A percentile compares a stretch with the other conserved stretches of the same genome.
phyloP scores from a whole-genome alignment of 1,140 invertebrate species.

The Halictus rubicundus region DNA sequence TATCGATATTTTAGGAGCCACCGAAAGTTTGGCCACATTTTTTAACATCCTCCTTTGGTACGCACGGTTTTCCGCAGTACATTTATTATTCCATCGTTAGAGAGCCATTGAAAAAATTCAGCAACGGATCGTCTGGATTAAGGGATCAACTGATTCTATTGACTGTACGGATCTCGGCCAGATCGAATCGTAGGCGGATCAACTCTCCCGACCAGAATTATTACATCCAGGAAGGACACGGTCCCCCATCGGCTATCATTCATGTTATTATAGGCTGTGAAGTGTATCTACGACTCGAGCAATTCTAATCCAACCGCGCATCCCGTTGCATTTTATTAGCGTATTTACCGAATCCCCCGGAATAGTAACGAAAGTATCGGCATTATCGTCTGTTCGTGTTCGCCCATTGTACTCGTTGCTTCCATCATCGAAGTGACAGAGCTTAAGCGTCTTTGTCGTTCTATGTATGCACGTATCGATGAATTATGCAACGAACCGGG shows the following conservation, averaged over 20 bases:
- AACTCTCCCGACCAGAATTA: conserved; percentile 39
- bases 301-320: conserved; percentile 67
- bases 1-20: too few relatives aligned
- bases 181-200: conserved; percentile 35
- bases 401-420: conserved; percentile 61
- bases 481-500: conserved; percentile 43
- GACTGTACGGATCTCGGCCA: conserved; percentile 25
- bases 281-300: conserved; percentile 54
- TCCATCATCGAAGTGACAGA: conserved; percentile 28
- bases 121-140: not conserved
- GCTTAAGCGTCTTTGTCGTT: conserved; percentile 51
- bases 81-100: not conserved
- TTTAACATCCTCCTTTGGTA: too few relatives aligned
- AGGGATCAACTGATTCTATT: conserved; percentile 26
- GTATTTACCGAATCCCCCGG: conserved; percentile 72
- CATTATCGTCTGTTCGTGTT: conserved; percentile 54
- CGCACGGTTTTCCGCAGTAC: too few relatives aligned
- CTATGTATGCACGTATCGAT: conserved; percentile 48
- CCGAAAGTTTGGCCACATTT: too few relatives aligned
- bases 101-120: not conserved
- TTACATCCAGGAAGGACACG: conserved; percentile 39
- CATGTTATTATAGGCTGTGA: conserved; percentile 68
- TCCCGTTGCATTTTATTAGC: conserved; percentile 77
- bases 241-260: conserved; percentile 64
- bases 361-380: conserved; percentile 35